These are phyloP conservation scores for Acromyrmex heyeri DNA, from an alignment of 1,140 invertebrate species.

Conservation along the genomic window DNA sequence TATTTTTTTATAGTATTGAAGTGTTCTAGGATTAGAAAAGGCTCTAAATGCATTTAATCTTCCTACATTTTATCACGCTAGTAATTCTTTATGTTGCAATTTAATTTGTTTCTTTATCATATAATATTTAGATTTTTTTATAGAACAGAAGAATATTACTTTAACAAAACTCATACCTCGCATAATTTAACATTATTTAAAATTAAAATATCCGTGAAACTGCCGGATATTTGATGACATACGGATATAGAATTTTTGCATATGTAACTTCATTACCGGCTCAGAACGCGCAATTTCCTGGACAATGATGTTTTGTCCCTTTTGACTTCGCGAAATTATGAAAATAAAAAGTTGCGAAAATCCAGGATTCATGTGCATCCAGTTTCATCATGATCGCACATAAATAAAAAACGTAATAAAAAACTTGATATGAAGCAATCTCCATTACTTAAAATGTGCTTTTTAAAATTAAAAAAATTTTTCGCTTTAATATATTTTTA, in stretches of 20 bases:
- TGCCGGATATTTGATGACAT: slow-evolving; percentile 5
- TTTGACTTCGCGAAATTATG: not conserved
- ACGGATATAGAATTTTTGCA: slow-evolving; percentile 29
- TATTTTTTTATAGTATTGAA: too few species aligned
- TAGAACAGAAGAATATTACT: not conserved
- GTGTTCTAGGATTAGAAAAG: not conserved
- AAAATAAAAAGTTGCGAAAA: slow-evolving; percentile 13
- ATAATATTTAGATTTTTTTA: not conserved
- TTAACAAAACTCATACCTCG: not conserved
- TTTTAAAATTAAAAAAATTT: not conserved
- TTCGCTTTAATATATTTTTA: slow-evolving; percentile 7
- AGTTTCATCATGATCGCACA: not conserved
- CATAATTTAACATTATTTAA: not conserved
- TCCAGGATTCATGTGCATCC: not conserved
- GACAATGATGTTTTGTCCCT: not conserved
- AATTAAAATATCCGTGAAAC: slow-evolving; percentile 25
- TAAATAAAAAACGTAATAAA: not conserved
- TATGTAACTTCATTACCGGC: slow-evolving; percentile 25
- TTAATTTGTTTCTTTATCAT: not conserved
- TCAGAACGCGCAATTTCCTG: not conserved
- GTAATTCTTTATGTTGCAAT: not conserved
- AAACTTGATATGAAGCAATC: not conserved
- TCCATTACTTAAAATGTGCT: not conserved
- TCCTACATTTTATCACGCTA: not conserved
- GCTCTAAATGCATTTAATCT: not conserved